Evolutionary conservation across 2,888 invertebrate species (phyloP).

Genomic region (Corbicula japonica): DNA sequence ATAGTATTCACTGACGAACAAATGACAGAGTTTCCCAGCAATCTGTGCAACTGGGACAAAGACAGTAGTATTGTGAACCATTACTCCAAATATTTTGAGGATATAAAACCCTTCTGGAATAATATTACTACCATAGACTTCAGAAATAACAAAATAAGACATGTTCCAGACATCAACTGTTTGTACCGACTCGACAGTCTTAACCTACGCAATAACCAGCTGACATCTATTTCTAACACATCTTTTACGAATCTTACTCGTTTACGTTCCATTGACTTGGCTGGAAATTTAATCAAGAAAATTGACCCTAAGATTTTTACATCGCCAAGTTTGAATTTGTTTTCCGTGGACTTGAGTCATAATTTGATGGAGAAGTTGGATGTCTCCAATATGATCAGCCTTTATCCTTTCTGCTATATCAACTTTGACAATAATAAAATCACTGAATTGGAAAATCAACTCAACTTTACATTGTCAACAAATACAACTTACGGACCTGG

Average conservation of each 20-base stretch:
- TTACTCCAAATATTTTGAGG: background rate
- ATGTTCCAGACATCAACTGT: constrained; percentile 34
- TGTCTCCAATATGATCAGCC: constrained; percentile 34
- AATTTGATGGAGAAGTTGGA: constrained; percentile 31
- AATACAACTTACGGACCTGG: constrained; percentile 45
- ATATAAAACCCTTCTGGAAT: constrained; percentile 12
- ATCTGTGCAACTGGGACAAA: constrained; percentile 42
- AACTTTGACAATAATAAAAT: constrained; percentile 47
- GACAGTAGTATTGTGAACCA: background rate
- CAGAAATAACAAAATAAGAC: constrained; percentile 17
- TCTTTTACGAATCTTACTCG: constrained; percentile 22
- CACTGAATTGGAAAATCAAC: constrained; percentile 31
- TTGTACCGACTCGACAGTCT: constrained; percentile 25
- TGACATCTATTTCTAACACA: constrained; percentile 28
- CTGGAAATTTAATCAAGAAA: constrained; percentile 6
- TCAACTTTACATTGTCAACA: constrained; percentile 5
- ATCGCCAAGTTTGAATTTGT: constrained; percentile 4
- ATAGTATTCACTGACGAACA: constrained; percentile 1
- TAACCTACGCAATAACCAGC: constrained; percentile 12
- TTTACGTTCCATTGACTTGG: constrained; percentile 11
- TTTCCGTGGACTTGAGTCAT: background rate
- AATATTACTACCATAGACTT: constrained; percentile 30
- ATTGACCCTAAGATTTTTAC: constrained; percentile 18
- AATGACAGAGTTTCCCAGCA: constrained; percentile 46
- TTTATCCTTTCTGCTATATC: constrained; percentile 42